Conservation (phyloP, 64 coral and sea anemone species). For the Montipora foliosa region DNA sequence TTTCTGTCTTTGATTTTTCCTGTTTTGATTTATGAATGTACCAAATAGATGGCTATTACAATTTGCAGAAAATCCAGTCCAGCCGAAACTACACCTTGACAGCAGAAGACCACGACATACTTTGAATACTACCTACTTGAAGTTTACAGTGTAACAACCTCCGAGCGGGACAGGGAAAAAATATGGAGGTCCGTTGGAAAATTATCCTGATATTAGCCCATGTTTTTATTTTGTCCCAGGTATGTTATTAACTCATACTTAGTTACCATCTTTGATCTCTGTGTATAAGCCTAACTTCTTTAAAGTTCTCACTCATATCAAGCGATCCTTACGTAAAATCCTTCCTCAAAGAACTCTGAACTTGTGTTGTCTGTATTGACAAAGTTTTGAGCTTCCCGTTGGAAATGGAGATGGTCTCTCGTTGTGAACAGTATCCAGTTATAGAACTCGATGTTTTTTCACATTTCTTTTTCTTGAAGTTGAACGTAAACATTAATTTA, state of each 20-base stretch:
- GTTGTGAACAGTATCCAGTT: too few species aligned
- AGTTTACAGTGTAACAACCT: background rate
- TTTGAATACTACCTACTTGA: background rate
- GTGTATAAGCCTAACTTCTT: too few species aligned
- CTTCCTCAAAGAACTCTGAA: too few species aligned
- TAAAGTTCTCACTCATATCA: too few species aligned
- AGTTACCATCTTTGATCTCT: too few species aligned
- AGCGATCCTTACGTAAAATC: too few species aligned
- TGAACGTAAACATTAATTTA: too few species aligned
- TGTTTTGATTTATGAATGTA: slow-evolving; percentile 29
- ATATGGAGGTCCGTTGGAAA: background rate
- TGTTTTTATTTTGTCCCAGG: background rate
- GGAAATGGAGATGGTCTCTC: too few species aligned
- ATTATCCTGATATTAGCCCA: background rate
- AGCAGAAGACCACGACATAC: background rate
- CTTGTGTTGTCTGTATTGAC: too few species aligned
- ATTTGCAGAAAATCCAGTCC: slow-evolving; percentile 29
- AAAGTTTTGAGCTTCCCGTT: too few species aligned
- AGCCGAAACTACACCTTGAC: background rate
- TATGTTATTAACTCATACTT: background rate
- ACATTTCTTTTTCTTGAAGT: too few species aligned
- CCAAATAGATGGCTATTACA: slow-evolving; percentile 30
- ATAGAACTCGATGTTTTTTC: too few species aligned
- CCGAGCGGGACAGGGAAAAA: background rate
- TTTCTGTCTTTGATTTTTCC: slow-evolving; percentile 20